Evolutionary conservation across 2,113 vertebrate genomes (phyloP), one percentile per base, ranked within the genome.

Genomic region (Mellivora capensis): DNA sequence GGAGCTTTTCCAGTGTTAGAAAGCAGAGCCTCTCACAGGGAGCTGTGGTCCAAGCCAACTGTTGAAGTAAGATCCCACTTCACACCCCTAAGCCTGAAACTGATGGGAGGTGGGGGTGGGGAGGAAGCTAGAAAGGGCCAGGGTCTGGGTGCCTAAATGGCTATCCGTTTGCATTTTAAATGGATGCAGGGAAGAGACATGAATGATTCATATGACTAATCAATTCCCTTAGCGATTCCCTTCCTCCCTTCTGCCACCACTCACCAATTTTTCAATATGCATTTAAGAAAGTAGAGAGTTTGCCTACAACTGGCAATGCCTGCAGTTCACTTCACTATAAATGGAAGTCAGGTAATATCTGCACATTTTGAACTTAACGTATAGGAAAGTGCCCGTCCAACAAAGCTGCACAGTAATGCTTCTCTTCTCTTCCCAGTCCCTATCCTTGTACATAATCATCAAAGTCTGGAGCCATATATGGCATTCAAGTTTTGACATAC

Each of bases 91-190:
- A 88, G 85, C 31, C 82, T 85, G 31, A 86, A 89, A 93, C 27
- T 69, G 31, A 85, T 34, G 20, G 74, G 79, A 42, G 39, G 31
- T 86, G 10, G 9, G 17, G 17, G 52, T 5, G 52, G 52, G 87
- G 57, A 96, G 71, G 52, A 81, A 94, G 69, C 49, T 52, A 74
- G 34, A n/a, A 47, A 93, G 62, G 49, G 59, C 77, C 11, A 67
- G 72, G 69, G 54, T 49, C 72, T 84, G n/a, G 37, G 90, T 62
- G 96, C 42, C 91, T 91, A 86, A 95, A 94, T 92, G 89, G 52
- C 81, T 87, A 83, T 91, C 91, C 25, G 52, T 90, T 93, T 96
- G 93, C 94, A 87, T 92, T 93, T 96, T 95, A 98, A 97, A 88
- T 81, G 94, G 94, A 96, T 94, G 39, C 44, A 96, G 44, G 85